These are phyloP conservation scores for Antechinus stuartii DNA, from an alignment of 2,113 vertebrate genomes.

Conservation along the genomic window DNA sequence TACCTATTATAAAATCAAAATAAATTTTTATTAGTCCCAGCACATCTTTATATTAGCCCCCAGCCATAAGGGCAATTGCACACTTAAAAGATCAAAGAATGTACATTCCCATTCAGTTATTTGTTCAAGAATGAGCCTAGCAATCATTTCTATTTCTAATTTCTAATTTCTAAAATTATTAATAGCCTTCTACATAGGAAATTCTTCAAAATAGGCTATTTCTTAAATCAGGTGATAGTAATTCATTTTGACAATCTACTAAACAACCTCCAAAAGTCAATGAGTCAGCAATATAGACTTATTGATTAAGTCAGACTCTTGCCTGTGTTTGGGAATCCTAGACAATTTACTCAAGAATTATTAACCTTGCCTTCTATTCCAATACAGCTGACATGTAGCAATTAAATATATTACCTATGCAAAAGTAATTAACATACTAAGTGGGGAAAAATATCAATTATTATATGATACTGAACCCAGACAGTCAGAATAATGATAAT, in stretches of 20 bases:
- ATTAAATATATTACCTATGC: constrained; percentile 11
- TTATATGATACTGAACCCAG: neutral
- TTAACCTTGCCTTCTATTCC: neutral
- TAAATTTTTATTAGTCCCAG: neutral
- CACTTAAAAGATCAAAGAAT: neutral
- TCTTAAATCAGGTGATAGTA: constrained; percentile 60
- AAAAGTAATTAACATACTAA: neutral
- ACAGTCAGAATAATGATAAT: neutral
- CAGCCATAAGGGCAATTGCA: neutral
- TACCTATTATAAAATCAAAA: constrained; percentile 5
- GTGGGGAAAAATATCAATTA: constrained; percentile 15
- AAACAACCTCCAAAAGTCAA: constrained; percentile 65
- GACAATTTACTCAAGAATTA: constrained; percentile 60
- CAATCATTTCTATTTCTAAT: neutral
- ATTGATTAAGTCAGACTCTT: constrained; percentile 62
- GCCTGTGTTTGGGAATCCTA: constrained; percentile 37
- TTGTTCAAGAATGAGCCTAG: neutral
- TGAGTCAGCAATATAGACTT: constrained; percentile 63
- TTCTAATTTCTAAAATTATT: neutral
- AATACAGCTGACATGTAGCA: constrained; percentile 45
- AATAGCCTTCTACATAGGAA: constrained; percentile 56
- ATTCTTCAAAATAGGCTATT: constrained; percentile 39
- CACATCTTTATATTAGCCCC: neutral
- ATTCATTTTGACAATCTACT: constrained; percentile 72
- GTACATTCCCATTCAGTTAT: neutral